phyloP scores from a whole-genome alignment of 2,797 vertebrate genomes.

The Lycodopsis pacificus region DNA sequence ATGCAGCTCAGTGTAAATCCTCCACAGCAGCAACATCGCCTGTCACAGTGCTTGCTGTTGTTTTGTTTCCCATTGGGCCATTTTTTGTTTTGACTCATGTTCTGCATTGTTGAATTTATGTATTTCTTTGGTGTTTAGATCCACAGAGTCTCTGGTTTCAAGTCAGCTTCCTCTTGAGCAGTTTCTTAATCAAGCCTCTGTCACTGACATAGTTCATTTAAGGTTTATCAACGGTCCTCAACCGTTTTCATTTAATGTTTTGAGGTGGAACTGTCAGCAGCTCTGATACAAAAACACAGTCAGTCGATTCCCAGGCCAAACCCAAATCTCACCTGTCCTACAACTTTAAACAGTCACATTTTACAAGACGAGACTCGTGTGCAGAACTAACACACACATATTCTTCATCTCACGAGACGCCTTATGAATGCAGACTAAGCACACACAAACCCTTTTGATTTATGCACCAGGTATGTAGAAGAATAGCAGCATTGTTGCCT shows the following conservation, averaged over 20 bases:
- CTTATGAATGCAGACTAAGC: slow-evolving; percentile 55
- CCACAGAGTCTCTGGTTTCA: too few species aligned
- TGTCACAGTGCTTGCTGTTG: too few species aligned
- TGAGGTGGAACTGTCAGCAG: not conserved
- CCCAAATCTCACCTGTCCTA: slow-evolving; percentile 22
- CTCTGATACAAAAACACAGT: not conserved
- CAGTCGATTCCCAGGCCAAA: not conserved
- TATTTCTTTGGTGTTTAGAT: too few species aligned
- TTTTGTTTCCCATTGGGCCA: too few species aligned
- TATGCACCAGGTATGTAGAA: slow-evolving; percentile 47
- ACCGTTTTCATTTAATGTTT: not conserved
- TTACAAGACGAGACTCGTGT: not conserved
- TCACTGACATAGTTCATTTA: too few species aligned
- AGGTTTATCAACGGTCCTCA: too few species aligned
- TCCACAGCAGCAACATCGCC: too few species aligned
- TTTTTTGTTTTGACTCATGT: too few species aligned
- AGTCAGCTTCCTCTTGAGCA: too few species aligned
- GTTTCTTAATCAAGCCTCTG: too few species aligned
- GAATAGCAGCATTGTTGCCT: not conserved
- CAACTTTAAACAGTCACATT: not conserved
- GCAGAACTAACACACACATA: slow-evolving; percentile 21
- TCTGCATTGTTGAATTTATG: too few species aligned
- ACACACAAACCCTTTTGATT: not conserved
- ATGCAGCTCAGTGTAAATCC: too few species aligned
- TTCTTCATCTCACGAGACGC: not conserved